Evolutionary conservation across 2,113 vertebrate species (phyloP), one percentile per base, ranked within the genome.

Genomic region (Corythoichthys intestinalis): DNA sequence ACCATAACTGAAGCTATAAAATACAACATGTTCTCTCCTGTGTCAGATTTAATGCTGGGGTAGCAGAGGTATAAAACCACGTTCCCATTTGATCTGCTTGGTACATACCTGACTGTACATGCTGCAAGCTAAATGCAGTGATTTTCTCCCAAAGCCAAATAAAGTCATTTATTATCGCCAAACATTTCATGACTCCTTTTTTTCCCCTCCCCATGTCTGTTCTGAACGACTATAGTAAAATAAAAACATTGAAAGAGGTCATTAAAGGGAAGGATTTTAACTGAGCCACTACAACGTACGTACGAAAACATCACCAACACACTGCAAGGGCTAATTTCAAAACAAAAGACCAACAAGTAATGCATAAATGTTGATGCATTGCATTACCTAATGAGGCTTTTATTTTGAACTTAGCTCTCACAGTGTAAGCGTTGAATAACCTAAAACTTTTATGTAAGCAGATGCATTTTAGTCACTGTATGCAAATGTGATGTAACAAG

Each of bases 81-180:
- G 80, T 79, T 78, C 75, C 81, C 84, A 65, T 78, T 67, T 70
- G 60, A 81, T 81, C 83, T 87, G 86, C 86, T 90, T 71, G 75
- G 10, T 44, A 44, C 1, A 81, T 83, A 82, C 88, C 89, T 91
- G 89, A 90, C 81, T 82, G 83, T 86, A 75, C 61, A 65, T 86
- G 86, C 89, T 91, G 91, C 88, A 90, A 70, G 71, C 66, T 87
- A 80, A 28, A 90, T 84, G 85, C 83, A 90, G 89, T 90, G 80
- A 84, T 83, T 85, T 88, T 76, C 78, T 84, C 78, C 87, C 83
- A 85, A 92, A 91, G 89, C 91, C 90, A 93, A 93, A 93, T 93
- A 93, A 93, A 93, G 83, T 87, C 86, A 90, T 91, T 92, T 90
- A 91, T 86, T 86, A 93, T 34, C 90, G 88, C 90, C 89, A 83